Evolutionary conservation across 2,888 invertebrate species (phyloP).

Genomic region (Troides oblongomaculatus): DNA sequence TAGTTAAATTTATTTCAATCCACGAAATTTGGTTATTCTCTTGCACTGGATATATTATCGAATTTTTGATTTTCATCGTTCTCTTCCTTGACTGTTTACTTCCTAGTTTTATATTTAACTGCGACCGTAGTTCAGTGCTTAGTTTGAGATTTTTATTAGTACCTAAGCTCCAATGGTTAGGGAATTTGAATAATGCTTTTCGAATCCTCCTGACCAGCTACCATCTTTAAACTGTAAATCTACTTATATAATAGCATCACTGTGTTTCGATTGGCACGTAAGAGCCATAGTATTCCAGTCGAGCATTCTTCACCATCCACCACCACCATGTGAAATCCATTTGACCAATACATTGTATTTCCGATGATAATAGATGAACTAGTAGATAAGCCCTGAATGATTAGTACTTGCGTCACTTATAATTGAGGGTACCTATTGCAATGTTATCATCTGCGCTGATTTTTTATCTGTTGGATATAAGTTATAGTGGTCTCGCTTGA

Average conservation of each 20-base stretch:
- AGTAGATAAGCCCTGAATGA: slow-evolving; percentile 14
- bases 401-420: slow-evolving; percentile 6
- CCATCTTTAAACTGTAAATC: too few relatives aligned
- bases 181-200: too few relatives aligned
- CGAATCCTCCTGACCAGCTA: too few relatives aligned
- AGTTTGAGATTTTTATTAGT: too few relatives aligned
- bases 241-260: too few relatives aligned
- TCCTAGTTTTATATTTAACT: too few relatives aligned
- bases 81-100: not conserved
- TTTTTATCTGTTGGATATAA: slow-evolving; percentile 26
- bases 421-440: slow-evolving; percentile 12
- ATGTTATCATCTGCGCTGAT: slow-evolving; percentile 24
- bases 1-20: not conserved
- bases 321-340: too few relatives aligned
- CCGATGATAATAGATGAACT: not conserved
- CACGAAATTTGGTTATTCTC: not conserved
- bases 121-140: too few relatives aligned
- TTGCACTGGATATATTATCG: not conserved
- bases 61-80: not conserved
- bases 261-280: too few relatives aligned
- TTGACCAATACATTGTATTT: not conserved
- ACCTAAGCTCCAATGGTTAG: too few relatives aligned
- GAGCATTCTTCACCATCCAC: too few relatives aligned
- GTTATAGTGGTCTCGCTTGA: not conserved
- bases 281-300: too few relatives aligned